Conservation (phyloP, 2,113 vertebrate species). For the Suncus etruscus region DNA sequence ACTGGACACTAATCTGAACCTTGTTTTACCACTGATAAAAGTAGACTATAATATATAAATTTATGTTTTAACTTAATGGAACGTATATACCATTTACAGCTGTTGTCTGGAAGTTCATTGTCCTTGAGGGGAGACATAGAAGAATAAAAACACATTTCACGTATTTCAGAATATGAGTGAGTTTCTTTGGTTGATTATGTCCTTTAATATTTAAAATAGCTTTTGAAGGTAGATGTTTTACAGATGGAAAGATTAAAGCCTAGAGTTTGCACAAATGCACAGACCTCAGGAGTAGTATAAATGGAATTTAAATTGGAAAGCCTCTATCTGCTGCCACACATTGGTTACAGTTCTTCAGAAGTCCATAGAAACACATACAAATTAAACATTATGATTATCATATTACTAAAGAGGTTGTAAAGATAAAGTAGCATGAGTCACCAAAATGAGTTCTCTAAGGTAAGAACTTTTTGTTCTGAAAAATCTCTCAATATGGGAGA, state of each 20-base stretch:
- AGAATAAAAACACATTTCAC: slow-evolving; percentile 4
- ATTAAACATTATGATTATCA: slow-evolving; percentile 67
- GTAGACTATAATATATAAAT: slow-evolving; percentile 10
- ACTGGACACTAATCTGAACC: background rate
- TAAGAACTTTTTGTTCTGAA: slow-evolving; percentile 73
- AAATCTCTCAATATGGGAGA: slow-evolving; percentile 63
- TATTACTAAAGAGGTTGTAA: slow-evolving; percentile 74
- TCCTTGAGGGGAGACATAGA: background rate
- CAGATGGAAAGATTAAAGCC: slow-evolving; percentile 5
- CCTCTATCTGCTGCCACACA: background rate
- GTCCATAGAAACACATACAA: slow-evolving; percentile 30
- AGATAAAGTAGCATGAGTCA: slow-evolving; percentile 75
- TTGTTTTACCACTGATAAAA: background rate
- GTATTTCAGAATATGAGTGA: background rate
- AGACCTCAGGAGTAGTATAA: background rate
- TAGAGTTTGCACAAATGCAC: slow-evolving; percentile 16
- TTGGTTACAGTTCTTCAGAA: background rate
- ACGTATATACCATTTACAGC: background rate
- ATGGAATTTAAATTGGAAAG: slow-evolving; percentile 36
- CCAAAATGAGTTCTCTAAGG: slow-evolving; percentile 58
- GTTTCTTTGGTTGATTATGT: slow-evolving; percentile 33
- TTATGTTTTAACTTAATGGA: slow-evolving; percentile 22
- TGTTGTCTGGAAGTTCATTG: background rate
- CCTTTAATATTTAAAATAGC: slow-evolving; percentile 48
- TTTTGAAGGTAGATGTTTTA: background rate